Percentiles rank a stretch among this genome's conserved stretches.
phyloP scores from a whole-genome alignment of 2,888 invertebrate species.

The Troilus luridus region DNA sequence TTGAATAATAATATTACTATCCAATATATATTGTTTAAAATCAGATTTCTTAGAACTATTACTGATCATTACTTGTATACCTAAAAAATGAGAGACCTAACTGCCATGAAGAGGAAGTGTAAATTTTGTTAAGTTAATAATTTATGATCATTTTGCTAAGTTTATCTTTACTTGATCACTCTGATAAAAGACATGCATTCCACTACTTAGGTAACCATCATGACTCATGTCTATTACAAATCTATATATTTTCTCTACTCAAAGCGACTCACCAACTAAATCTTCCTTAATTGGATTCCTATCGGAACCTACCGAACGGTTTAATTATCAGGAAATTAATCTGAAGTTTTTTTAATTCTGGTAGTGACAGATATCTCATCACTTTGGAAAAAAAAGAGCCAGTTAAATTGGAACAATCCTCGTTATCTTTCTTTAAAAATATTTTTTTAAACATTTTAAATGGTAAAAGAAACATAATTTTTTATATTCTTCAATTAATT shows the following conservation, averaged over 20 bases:
- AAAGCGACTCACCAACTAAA: not conserved
- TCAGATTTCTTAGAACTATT: no score
- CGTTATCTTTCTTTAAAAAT: not conserved
- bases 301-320: not conserved
- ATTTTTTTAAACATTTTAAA: not conserved
- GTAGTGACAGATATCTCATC: conserved; percentile 27
- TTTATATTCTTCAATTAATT: no score
- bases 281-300: conserved; percentile 14
- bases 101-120: no score
- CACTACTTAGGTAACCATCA: not conserved
- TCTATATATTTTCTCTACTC: not conserved
- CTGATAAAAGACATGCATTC: not conserved
- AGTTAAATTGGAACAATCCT: not conserved
- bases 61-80: no score
- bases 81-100: no score
- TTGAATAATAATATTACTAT: no score
- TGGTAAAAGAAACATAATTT: no score
- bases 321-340: conserved; percentile 28
- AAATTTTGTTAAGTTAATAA: no score
- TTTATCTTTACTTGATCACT: not conserved
- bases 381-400: not conserved
- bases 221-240: not conserved
- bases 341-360: conserved; percentile 25
- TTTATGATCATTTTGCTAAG: not conserved
- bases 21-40: no score